Base-by-base conservation (phyloP, 2,113 vertebrate genomes). In the Myrmecophaga tridactyla region DNA sequence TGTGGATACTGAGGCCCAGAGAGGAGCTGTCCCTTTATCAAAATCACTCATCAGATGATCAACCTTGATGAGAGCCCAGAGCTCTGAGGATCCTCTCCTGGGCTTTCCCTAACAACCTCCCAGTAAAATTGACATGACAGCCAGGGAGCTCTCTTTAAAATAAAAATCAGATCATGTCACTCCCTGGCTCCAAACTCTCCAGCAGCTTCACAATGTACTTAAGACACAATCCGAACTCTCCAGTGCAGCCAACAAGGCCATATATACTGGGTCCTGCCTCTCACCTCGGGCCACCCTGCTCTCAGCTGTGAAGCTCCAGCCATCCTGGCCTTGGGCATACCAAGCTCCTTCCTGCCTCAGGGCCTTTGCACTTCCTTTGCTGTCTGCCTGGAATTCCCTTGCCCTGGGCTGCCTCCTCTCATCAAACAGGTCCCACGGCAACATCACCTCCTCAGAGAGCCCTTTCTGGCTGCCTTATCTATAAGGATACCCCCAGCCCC, bases 1-100 rank as follows among this genome's bases (percentile, higher is more conserved):
- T 69, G 36, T 51, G 41, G 15, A 95, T 94, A 86, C 86, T 46
- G 93, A 95, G 76, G 34, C 48, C 76, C 12, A 11, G 51, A 14
- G 81, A 91, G 18, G 39, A 31, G 0, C 18, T 11, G 1, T 18
- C 63, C n/a, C 41, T 31, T 91, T 34, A 75, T 75, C 73, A 70
- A 75, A 56, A 73, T 80, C 75, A 48, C 72, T 80, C 14, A 29
- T 23, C 65, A 14, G 12, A 34, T 67, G 36, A 65, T 9, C 25
- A 41, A n/a, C 29, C 31, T 39, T 67, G 41, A 31, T 51, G 36
- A 78, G 53, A 81, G 82, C 77, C 34, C n/a, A 62, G 76, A 72
- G 81, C 51, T n/a, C 73, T 62, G 67, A 85, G 72, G 34, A 70
- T 43, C 29, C 25, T 34, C 46, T 84, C 80, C 21, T 43, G 18